These are phyloP conservation scores for Eidolon helvum DNA, from an alignment of 2,113 vertebrate genomes.

Conservation along the genomic window DNA sequence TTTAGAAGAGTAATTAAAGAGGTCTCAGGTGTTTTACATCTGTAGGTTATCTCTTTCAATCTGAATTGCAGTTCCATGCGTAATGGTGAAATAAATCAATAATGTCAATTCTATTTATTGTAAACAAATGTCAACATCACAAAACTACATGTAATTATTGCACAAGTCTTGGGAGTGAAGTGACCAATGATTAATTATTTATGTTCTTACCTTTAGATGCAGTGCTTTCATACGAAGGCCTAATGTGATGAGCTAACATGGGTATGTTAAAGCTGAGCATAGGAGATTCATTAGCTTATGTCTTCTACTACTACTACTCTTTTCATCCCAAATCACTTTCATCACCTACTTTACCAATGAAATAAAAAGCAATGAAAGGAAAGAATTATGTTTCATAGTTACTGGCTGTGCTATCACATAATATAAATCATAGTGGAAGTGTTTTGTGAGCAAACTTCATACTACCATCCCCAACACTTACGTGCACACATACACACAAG, in stretches of 20 bases:
- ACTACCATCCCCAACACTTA: not conserved
- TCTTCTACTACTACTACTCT: not conserved
- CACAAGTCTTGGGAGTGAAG: not conserved
- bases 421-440: not conserved
- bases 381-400: not conserved
- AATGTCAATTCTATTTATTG: not conserved
- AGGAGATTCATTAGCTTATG: not conserved
- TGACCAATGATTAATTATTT: not conserved
- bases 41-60: not conserved
- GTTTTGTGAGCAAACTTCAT: conserved; percentile 15
- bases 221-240: not conserved
- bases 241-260: not conserved
- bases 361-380: not conserved
- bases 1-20: conserved; percentile 35
- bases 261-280: not conserved
- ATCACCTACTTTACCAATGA: not conserved
- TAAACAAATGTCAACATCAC: not conserved
- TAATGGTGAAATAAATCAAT: conserved; percentile 17
- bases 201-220: not conserved
- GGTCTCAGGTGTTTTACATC: not conserved
- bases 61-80: not conserved
- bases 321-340: not conserved
- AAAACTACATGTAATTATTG: not conserved
- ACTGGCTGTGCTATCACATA: not conserved
- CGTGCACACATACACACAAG: not conserved